Conservation (phyloP, 2,888 invertebrate genomes). For the Neelides folsomi region DNA sequence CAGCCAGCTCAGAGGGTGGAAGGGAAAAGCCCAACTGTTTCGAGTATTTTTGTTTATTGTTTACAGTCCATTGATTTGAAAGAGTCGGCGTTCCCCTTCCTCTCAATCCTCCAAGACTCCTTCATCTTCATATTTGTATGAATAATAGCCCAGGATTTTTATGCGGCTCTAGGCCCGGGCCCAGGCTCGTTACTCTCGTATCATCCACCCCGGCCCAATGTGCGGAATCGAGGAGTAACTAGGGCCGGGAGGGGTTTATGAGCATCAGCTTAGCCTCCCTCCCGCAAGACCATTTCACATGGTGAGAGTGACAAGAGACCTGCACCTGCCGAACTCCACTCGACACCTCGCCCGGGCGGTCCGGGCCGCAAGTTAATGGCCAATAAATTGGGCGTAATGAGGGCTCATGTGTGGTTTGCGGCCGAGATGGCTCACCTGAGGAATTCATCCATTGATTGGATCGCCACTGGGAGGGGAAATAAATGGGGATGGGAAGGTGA, state of each 20-base stretch:
- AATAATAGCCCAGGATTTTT: constrained; percentile 12
- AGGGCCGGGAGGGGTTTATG: too few species aligned
- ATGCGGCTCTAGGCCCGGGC: background rate
- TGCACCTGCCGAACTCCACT: too few species aligned
- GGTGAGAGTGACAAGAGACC: too few species aligned
- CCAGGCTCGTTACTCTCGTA: background rate
- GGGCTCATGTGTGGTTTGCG: constrained; percentile 6
- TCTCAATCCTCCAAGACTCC: constrained; percentile 12
- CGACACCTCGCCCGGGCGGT: too few species aligned
- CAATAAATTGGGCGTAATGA: constrained; percentile 5
- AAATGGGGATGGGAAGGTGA: background rate
- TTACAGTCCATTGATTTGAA: constrained; percentile 21
- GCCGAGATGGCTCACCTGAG: too few species aligned
- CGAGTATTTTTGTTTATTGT: constrained; percentile 22
- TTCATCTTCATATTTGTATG: constrained; percentile 21
- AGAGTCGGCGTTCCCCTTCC: background rate
- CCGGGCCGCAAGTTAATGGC: too few species aligned
- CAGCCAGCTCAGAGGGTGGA: constrained; percentile 1
- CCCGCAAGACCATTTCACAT: too few species aligned
- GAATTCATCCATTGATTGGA: background rate
- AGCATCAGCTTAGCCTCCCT: too few species aligned
- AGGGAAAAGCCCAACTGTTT: constrained; percentile 12
- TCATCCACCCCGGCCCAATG: background rate
- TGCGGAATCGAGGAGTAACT: background rate
- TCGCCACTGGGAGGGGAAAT: constrained; percentile 1